These are phyloP conservation scores for Oreotragus oreotragus DNA, from an alignment of 2,113 vertebrate species.

Conservation along the genomic window DNA sequence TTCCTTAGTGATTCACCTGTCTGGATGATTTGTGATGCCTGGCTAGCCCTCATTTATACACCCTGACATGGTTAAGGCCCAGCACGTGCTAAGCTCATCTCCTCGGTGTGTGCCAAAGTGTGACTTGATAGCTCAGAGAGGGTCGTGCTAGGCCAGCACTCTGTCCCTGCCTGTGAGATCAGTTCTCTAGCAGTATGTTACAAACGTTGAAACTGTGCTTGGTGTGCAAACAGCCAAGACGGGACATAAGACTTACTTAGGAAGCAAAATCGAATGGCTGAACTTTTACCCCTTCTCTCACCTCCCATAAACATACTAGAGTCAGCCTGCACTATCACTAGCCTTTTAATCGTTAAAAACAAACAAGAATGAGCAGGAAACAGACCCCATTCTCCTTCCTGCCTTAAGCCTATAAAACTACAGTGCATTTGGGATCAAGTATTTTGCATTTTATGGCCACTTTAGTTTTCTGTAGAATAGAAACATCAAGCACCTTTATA, in stretches of 20 bases:
- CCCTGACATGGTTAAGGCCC: rapidly evolving
- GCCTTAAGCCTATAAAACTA: constrained; percentile 57
- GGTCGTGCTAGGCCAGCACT: not conserved
- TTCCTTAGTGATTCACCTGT: not conserved
- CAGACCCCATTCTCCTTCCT: constrained; percentile 56
- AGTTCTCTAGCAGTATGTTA: not conserved
- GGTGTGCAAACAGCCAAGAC: not conserved
- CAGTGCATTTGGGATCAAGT: constrained; percentile 56
- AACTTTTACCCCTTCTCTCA: not conserved
- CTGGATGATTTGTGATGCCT: not conserved
- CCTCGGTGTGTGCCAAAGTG: not conserved
- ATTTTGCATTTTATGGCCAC: constrained; percentile 72
- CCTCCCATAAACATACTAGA: not conserved
- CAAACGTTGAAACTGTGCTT: not conserved
- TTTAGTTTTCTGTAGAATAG: constrained; percentile 64
- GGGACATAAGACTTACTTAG: not conserved
- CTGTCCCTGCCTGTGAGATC: not conserved
- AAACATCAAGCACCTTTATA: constrained; percentile 75
- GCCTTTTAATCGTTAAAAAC: constrained; percentile 57
- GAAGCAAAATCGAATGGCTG: constrained; percentile 25
- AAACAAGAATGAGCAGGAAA: constrained; percentile 61
- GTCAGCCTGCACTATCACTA: not conserved
- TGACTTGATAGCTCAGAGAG: not conserved
- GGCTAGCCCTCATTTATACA: not conserved
- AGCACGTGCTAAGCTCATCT: not conserved